Percentiles rank a stretch among this genome's conserved stretches.
phyloP scores from a whole-genome alignment of 2,113 vertebrate species.

The Procavia capensis region DNA sequence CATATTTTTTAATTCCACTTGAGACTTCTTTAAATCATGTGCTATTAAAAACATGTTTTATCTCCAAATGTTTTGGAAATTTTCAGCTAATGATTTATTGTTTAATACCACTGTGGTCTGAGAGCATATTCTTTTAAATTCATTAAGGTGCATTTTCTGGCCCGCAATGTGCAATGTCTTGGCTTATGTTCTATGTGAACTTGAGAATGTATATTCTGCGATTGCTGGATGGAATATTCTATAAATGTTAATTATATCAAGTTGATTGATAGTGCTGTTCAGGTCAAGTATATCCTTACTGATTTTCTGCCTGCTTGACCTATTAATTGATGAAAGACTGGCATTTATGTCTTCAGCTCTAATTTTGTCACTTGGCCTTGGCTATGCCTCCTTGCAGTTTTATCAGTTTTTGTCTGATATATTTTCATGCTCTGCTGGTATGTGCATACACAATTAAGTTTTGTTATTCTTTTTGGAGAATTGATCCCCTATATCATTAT shows the following conservation, averaged over 20 bases:
- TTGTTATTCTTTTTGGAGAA: neutral
- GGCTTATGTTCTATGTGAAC: neutral
- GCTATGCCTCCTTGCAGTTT: neutral
- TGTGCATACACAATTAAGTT: neutral
- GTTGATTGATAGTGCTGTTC: neutral
- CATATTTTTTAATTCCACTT: neutral
- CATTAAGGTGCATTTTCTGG: neutral
- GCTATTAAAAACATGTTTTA: neutral
- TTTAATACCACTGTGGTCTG: neutral
- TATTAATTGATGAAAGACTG: neutral
- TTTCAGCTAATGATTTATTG: neutral
- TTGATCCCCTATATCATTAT: neutral
- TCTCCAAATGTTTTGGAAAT: neutral
- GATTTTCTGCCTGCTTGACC: neutral
- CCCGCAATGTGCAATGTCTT: neutral
- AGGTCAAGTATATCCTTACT: neutral
- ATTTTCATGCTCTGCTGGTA: neutral
- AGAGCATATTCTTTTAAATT: neutral
- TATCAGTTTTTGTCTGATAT: neutral
- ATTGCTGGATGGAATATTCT: neutral
- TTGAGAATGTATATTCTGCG: neutral
- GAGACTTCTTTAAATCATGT: neutral
- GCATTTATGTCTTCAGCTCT: neutral
- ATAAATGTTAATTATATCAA: neutral
- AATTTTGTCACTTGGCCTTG: neutral